These are phyloP conservation scores for Pyrgilauda ruficollis DNA, from an alignment of 2,113 vertebrate genomes.

Conservation along the genomic window DNA sequence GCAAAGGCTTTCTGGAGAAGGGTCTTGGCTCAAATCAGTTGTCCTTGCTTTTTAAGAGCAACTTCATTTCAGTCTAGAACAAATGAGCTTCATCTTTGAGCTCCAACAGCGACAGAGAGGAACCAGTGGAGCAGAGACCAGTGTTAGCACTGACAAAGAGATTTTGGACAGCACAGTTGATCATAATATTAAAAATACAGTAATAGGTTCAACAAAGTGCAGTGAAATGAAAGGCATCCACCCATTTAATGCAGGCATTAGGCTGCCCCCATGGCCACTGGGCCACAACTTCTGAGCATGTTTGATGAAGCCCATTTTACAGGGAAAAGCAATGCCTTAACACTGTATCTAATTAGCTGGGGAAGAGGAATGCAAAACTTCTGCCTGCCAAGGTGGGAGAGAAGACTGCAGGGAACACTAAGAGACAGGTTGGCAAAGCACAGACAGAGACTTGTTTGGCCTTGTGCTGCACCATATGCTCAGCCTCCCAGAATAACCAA, in stretches of 20 bases:
- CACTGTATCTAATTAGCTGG: neutral
- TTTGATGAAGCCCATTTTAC: neutral
- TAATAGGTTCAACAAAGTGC: neutral
- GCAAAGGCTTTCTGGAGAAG: neutral
- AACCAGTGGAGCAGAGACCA: neutral
- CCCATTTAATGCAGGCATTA: neutral
- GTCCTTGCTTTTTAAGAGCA: neutral
- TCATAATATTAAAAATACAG: neutral
- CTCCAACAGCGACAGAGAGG: neutral
- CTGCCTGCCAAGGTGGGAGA: neutral
- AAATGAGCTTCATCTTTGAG: neutral
- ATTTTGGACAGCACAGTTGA: neutral
- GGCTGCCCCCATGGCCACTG: neutral
- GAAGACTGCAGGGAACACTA: neutral
- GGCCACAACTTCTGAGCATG: neutral
- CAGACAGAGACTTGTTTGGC: neutral
- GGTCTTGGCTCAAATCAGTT: neutral
- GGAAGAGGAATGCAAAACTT: neutral
- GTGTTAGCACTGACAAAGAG: neutral
- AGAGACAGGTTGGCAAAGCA: neutral
- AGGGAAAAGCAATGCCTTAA: neutral
- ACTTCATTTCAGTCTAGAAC: neutral
- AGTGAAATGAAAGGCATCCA: neutral
- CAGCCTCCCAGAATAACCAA: constrained; percentile 37
- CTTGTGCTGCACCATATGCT: constrained; percentile 39